Conservation (phyloP, 2,113 vertebrate genomes). For the Podarcis cretensis region DNA sequence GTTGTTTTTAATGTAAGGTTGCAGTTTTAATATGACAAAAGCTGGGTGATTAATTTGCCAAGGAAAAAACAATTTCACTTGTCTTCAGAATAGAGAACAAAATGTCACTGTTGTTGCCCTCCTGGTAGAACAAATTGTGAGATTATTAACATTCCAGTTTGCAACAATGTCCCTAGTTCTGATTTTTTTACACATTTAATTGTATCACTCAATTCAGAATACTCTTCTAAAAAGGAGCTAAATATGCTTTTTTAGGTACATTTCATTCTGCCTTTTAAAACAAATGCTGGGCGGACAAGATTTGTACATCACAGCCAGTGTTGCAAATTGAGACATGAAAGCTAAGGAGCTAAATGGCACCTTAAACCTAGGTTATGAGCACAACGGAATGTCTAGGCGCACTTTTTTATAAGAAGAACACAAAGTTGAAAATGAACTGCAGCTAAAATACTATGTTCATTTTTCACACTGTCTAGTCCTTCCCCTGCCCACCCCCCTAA, state of each 20-base stretch:
- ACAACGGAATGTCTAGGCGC: too few relatives aligned
- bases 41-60: not conserved
- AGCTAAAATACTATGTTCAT: too few relatives aligned
- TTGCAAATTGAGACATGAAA: too few relatives aligned
- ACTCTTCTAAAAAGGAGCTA: not conserved
- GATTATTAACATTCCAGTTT: not conserved
- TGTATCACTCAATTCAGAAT: not conserved
- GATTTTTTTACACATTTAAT: too few relatives aligned
- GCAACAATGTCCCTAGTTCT: not conserved
- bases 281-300: not conserved
- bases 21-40: not conserved
- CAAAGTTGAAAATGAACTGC: too few relatives aligned
- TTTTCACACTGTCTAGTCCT: too few relatives aligned
- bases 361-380: too few relatives aligned
- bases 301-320: not conserved
- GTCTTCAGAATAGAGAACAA: not conserved
- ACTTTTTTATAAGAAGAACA: too few relatives aligned
- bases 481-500: too few relatives aligned
- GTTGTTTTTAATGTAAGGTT: not conserved
- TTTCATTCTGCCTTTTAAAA: not conserved
- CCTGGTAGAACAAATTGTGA: slow-evolving; percentile 12
- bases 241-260: not conserved
- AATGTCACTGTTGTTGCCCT: not conserved
- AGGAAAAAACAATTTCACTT: not conserved
- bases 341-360: too few relatives aligned